These are phyloP conservation scores for Macquaria australasica DNA, from an alignment of 2,113 vertebrate species.

Conservation along the genomic window DNA sequence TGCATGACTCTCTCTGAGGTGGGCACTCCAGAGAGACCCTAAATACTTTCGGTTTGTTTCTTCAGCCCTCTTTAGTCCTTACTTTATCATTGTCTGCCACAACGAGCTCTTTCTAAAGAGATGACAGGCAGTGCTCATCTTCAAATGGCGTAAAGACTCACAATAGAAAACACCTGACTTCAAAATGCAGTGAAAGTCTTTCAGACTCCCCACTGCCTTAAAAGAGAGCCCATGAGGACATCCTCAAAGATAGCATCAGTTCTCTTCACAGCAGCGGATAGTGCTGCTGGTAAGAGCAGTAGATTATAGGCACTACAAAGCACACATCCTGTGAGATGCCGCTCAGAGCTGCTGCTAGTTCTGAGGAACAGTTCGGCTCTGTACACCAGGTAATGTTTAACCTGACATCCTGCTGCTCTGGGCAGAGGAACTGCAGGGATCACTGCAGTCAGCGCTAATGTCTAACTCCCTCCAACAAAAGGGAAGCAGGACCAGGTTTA, in stretches of 20 bases:
- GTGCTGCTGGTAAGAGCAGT: slow-evolving; percentile 56
- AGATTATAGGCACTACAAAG: slow-evolving; percentile 51
- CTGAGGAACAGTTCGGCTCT: slow-evolving; percentile 13
- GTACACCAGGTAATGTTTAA: slow-evolving; percentile 81
- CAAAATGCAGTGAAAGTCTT: slow-evolving; percentile 58
- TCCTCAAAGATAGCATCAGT: slow-evolving; percentile 60
- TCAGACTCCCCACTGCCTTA: slow-evolving; percentile 20
- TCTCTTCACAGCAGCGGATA: slow-evolving; percentile 33
- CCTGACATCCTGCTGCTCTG: slow-evolving; percentile 75
- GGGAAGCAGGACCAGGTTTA: slow-evolving; percentile 4
- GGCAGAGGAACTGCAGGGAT: slow-evolving; percentile 54
- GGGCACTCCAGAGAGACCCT: slow-evolving; percentile 33
- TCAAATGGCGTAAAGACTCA: slow-evolving; percentile 26
- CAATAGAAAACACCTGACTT: slow-evolving; percentile 57
- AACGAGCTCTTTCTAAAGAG: slow-evolving; percentile 23
- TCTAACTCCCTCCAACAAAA: slow-evolving; percentile 56
- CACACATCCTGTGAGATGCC: slow-evolving; percentile 49
- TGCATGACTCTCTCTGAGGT: slow-evolving; percentile 60
- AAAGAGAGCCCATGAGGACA: slow-evolving; percentile 43
- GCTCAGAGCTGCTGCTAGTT: slow-evolving; percentile 47
- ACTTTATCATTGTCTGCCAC: slow-evolving; percentile 45
- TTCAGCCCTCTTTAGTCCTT: slow-evolving; percentile 40
- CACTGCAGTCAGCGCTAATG: slow-evolving; percentile 75
- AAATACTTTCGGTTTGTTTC: slow-evolving; percentile 48
- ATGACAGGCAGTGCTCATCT: slow-evolving; percentile 49